Evolutionary conservation across 2,888 invertebrate genomes (phyloP), one percentile per base, ranked within the genome.

Genomic region (Amphimallon solstitiale): DNA sequence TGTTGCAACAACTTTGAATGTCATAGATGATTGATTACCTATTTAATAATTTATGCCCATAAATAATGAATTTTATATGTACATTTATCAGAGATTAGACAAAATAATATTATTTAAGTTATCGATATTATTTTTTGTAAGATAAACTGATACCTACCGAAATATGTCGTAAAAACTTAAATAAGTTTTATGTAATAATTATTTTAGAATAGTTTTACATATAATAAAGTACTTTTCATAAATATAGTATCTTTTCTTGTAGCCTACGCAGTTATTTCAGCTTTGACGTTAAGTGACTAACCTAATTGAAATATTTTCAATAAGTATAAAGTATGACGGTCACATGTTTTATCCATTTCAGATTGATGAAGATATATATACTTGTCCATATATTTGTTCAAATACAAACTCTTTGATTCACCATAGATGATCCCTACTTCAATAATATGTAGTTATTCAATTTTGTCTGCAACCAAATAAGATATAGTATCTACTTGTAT

Each of bases 161-260:
- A 63, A 51, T 29, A 52, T 63, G 54, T 43, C 52, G 34, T 63
- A 12, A 43, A 54, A 38, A 54, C 38, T 38, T 19, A 38, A 48
- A 17, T 35, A 37, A 52, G 38, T 64, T 64, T 56, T 56, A 56
- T 56, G 64, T 38, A 64, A 56, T 19, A 64, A 51, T 63, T 45
- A 64, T 64, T 52, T 54, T 64, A 54, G 54, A 37, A 37, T 56
- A 64, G 64, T 64, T 64, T 64, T 64, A 56, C 64, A 64, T 64
- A 14, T 54, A 56, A 54, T 54, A 46, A 64, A 64, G 35, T 64
- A 64, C 21, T 59, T 59, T 59, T 59, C 56, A 6, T 59, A 59
- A 6, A 17, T 43, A 14, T 5, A 14, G 48, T 29, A n/a, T 10
- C 12, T 46, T 19, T 40, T 40, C 40, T 29, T 29, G 29, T 29